Base-by-base conservation (phyloP, 1,140 invertebrate species). In the Drosophila kurseongensis region DNA sequence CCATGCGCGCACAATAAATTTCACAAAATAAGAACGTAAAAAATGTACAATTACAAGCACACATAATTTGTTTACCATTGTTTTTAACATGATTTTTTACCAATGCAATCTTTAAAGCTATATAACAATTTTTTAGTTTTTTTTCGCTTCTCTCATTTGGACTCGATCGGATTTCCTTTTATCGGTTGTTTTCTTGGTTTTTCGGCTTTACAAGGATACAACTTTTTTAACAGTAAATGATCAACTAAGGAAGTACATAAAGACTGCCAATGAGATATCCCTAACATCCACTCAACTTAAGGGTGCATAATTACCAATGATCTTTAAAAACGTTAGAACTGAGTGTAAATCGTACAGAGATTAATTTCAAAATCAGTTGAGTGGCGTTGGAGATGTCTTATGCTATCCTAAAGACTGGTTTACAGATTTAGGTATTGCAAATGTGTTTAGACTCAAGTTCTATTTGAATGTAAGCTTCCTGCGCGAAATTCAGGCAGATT, bases 41-140 rank as follows among this genome's bases (percentile, higher is more conserved):
- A 75, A 58, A 73, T 63, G 0, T 88, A 86, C 83, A 89, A 83
- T 77, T 88, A 88, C 80, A 88, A 81, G 75, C 80, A 83, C 84
- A 88, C 67, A 80, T 58, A 51, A 88, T 68, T 52, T 61, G 57
- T 50, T 75, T 61, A 51, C 8, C 18, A 54, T 38, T 52, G 56
- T 52, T 67, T 65, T 38, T 50, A 74, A 76, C 62, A 66, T 58
- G 16, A 48, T 57, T 36, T 41, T 55, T 52, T 67, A 59, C 62
- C 72, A 75, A 76, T 50, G 73, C 74, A 77, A 48, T 69, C 58
- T 71, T 78, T 78, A 78, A 78, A 77, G 75, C 75, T 78, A 78
- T 76, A 76, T 78, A 78, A 78, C 75, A 78, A 78, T 78, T 77
- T 75, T 60, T 72, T 71, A 58, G 52, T 71, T 66, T 58, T 67